These are phyloP conservation scores for Vimba vimba DNA, from an alignment of 2,113 vertebrate genomes.

Conservation along the genomic window DNA sequence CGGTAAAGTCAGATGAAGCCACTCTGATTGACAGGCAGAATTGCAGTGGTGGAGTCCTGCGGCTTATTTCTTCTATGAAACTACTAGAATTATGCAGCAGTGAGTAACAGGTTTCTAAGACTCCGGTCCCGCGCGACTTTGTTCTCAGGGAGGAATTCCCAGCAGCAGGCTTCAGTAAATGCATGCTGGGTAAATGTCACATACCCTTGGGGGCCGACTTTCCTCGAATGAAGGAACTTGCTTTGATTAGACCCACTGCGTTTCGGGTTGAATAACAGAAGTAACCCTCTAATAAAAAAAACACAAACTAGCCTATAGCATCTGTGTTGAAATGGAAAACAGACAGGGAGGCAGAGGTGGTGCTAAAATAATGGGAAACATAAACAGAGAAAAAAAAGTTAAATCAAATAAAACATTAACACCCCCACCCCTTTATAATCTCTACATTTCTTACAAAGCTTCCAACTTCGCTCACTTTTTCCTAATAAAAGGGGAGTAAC, in stretches of 20 bases:
- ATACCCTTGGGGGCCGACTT: conserved; percentile 21
- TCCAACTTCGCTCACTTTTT: conserved; percentile 52
- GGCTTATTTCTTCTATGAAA: conserved; percentile 50
- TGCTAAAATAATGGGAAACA: conserved; percentile 14
- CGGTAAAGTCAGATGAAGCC: conserved; percentile 38
- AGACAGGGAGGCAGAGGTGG: conserved; percentile 3
- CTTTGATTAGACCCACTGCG: conserved; percentile 7
- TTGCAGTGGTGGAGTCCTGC: conserved; percentile 32
- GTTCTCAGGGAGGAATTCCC: conserved; percentile 31
- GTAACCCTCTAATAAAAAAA: conserved; percentile 30
- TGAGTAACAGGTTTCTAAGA: conserved; percentile 30
- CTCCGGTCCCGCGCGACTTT: conserved; percentile 1
- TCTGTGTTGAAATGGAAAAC: not conserved
- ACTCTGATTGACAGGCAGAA: conserved; percentile 47
- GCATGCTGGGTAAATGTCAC: conserved; percentile 39
- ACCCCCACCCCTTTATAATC: conserved; percentile 13
- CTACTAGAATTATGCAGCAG: conserved; percentile 21
- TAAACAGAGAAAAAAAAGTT: conserved; percentile 5
- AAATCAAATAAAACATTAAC: conserved; percentile 15
- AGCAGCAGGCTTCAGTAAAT: conserved; percentile 41
- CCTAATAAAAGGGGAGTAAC: conserved; percentile 52
- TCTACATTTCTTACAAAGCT: conserved; percentile 18
- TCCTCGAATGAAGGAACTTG: not conserved
- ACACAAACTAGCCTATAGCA: not conserved
- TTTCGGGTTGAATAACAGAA: conserved; percentile 2